Conservation (phyloP, 2,113 vertebrate genomes). For the Semicossyphus pulcher region DNA sequence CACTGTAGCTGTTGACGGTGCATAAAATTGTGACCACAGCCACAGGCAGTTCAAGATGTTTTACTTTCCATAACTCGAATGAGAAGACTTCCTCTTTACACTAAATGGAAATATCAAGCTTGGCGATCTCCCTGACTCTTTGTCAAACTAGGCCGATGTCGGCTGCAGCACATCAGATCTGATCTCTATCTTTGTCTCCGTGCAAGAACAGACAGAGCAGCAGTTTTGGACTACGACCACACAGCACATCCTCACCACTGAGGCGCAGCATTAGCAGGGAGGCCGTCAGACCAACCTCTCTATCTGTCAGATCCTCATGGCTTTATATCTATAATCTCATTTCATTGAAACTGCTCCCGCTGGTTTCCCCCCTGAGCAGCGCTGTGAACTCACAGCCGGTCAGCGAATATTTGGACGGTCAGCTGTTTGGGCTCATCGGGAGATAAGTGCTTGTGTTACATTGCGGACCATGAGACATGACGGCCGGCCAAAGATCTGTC, state of each 20-base stretch:
- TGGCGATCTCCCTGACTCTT: slow-evolving; percentile 38
- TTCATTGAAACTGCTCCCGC: slow-evolving; percentile 39
- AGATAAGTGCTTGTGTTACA: slow-evolving; percentile 23
- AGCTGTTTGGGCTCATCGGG: slow-evolving; percentile 29
- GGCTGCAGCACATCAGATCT: slow-evolving; percentile 34
- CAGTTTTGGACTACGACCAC: slow-evolving; percentile 55
- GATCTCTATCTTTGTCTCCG: slow-evolving; percentile 56
- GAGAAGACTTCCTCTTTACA: slow-evolving; percentile 45
- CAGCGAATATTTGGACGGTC: slow-evolving; percentile 18
- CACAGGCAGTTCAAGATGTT: slow-evolving; percentile 40
- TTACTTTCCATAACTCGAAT: slow-evolving; percentile 52
- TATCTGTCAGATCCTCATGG: slow-evolving; percentile 25
- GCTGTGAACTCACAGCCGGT: slow-evolving; percentile 15
- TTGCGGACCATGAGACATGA: slow-evolving; percentile 1
- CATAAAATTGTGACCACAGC: slow-evolving; percentile 39
- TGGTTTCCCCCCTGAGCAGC: slow-evolving; percentile 9
- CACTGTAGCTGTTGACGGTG: slow-evolving; percentile 6
- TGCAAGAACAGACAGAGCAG: slow-evolving; percentile 17
- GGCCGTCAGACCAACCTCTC: slow-evolving; percentile 19
- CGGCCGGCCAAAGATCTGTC: slow-evolving; percentile 37
- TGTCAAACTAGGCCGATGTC: slow-evolving; percentile 51
- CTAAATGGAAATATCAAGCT: slow-evolving; percentile 46
- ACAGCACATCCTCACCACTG: slow-evolving; percentile 33
- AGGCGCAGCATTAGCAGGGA: slow-evolving; percentile 14
- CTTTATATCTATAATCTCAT: slow-evolving; percentile 37